Conservation (phyloP, 2,113 vertebrate species). For the Butorides virescens region DNA sequence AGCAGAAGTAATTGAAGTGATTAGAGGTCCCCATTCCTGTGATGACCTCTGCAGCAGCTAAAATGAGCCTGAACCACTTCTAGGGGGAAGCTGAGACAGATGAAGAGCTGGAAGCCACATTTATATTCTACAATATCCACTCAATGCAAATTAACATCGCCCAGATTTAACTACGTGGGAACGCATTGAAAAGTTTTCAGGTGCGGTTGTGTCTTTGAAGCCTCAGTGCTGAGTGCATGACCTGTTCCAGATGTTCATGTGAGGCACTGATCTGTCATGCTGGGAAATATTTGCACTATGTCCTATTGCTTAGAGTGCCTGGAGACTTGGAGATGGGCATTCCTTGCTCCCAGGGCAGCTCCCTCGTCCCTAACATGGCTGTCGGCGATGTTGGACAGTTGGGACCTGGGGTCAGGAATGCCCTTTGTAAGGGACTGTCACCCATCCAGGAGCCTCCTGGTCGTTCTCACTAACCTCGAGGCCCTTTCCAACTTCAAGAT, state of each 20-base stretch:
- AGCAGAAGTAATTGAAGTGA: not conserved
- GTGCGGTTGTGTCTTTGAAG: not conserved
- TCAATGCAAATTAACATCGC: too few species aligned
- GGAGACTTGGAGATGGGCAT: not conserved
- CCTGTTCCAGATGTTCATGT: not conserved
- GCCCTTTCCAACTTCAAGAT: not conserved
- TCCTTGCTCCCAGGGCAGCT: not conserved
- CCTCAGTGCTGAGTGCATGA: not conserved
- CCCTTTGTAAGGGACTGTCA: not conserved
- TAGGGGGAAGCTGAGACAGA: not conserved
- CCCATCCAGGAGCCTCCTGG: not conserved
- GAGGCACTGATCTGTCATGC: not conserved
- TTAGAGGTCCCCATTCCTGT: not conserved
- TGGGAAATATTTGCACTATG: not conserved
- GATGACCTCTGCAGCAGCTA: not conserved
- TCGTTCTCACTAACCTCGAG: not conserved
- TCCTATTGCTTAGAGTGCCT: not conserved
- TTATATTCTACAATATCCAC: not conserved
- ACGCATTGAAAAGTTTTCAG: accelerated
- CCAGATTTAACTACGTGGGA: accelerated
- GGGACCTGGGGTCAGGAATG: not conserved
- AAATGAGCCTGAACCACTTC: not conserved
- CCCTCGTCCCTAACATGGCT: not conserved
- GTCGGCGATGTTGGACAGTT: not conserved
- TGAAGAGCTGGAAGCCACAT: not conserved